Base-by-base conservation (phyloP, 2,888 invertebrate species). In the Ectobius pallidus region DNA sequence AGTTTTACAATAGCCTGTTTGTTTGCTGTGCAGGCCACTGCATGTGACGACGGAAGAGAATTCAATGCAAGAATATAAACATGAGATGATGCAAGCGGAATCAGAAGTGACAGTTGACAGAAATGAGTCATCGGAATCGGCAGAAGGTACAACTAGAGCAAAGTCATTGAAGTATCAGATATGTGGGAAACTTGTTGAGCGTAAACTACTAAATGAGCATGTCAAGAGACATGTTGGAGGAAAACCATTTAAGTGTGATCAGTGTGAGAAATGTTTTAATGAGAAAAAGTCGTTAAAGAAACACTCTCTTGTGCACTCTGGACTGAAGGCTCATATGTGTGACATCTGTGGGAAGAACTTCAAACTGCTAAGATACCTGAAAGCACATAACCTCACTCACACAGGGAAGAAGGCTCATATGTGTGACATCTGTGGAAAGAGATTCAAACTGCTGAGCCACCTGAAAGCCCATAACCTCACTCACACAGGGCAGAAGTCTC, bases 401-500 rank as follows among this genome's bases (percentile, higher is more conserved):
- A 58, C 55, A 6, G 70, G 58, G 11, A 39, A 39, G 25, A 70
- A 58, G 25, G 39, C 44, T 22, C 61, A 70, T 25, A 25, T 52
- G 25, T 70, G 70, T 58, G 55, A 58, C 14, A 27, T 58, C 16
- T 70, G 70, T 61, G 70, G 58, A 55, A 75, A 74, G 62, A 73
- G 71, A n/a, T 74, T 74, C 39, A 74, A 67, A 20, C 72, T 69
- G 7, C 69, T 72, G 39, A 70, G 70, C 30, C 62, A 69, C 16
- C 68, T 74, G 69, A 67, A 69, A 14, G 62, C 70, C 7, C 74
- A 76, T 27, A 46, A 44, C 27, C 44, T 70, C 30, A 67, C 68
- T 4, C 76, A 76, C 63, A 61, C 69, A n/a, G 76, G 75, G 11
- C 71, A 72, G 68, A 73, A 73, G 63, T 67, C 73, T 30, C 71